Conservation (phyloP, 1,140 invertebrate species). For the Hermetia illucens region DNA sequence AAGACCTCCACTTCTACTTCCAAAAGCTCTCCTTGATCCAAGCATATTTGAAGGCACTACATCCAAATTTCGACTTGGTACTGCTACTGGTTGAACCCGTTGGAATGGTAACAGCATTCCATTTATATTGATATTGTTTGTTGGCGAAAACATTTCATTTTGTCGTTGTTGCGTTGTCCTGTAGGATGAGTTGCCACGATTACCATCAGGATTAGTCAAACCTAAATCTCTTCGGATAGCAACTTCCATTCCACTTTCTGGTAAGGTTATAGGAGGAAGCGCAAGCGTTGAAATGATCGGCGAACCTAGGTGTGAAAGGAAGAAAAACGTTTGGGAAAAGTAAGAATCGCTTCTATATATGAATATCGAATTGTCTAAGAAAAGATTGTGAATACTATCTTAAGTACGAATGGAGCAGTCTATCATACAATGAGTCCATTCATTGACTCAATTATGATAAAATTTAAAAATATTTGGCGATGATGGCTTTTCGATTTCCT, state of each 20-base stretch:
- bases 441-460: too few species aligned
- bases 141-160: slow-evolving; percentile 28
- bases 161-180: slow-evolving; percentile 6
- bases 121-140: slow-evolving; percentile 17
- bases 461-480: too few species aligned
- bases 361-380: too few species aligned
- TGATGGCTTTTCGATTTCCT: too few species aligned
- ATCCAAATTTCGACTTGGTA: slow-evolving; percentile 22
- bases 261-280: slow-evolving; percentile 20
- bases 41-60: slow-evolving; percentile 21
- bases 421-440: too few species aligned
- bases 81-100: slow-evolving; percentile 25
- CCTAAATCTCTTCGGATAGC: slow-evolving; percentile 23
- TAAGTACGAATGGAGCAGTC: too few species aligned
- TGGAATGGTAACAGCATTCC: slow-evolving; percentile 26
- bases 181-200: not conserved
- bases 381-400: too few species aligned
- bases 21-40: slow-evolving; percentile 3
- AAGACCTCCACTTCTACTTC: slow-evolving; percentile 4
- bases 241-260: slow-evolving; percentile 29
- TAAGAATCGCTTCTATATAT: too few species aligned
- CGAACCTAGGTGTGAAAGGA: too few species aligned
- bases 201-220: slow-evolving; percentile 14
- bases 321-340: too few species aligned
- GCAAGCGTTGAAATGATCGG: slow-evolving; percentile 13